These are phyloP conservation scores for Euleptes europaea DNA, from an alignment of 2,113 vertebrate species.

Conservation along the genomic window DNA sequence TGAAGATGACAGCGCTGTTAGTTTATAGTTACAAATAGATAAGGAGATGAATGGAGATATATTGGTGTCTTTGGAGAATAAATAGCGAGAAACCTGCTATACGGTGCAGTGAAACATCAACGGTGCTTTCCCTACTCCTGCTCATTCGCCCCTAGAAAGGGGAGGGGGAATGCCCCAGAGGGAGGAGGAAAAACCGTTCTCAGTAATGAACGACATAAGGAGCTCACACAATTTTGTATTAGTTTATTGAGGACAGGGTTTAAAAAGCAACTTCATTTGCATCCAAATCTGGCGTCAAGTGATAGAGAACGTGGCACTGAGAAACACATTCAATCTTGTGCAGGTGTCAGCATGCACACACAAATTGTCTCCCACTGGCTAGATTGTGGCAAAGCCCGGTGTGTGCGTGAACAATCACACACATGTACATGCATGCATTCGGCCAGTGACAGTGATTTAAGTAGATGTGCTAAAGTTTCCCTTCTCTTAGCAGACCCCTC, in stretches of 20 bases:
- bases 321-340: background rate
- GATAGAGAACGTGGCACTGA: background rate
- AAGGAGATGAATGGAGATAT: slow-evolving; percentile 30
- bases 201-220: background rate
- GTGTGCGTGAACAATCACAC: background rate
- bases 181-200: background rate
- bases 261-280: background rate
- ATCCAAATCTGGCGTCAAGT: background rate
- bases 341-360: background rate
- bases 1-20: slow-evolving; percentile 12
- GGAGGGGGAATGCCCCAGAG: background rate
- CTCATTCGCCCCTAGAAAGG: background rate
- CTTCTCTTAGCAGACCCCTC: no score
- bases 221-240: slow-evolving; percentile 1
- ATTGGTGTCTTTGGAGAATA: slow-evolving; percentile 8
- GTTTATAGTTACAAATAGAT: slow-evolving; percentile 34
- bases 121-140: background rate
- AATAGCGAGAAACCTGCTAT: background rate
- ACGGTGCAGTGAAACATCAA: slow-evolving; percentile 1
- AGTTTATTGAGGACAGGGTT: background rate
- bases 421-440: background rate
- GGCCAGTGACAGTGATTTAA: background rate
- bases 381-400: no score
- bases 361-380: no score
- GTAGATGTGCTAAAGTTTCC: no score